A percentile compares a stretch with the other conserved stretches of the same genome.
Conservation (phyloP, 2,888 invertebrate genomes). For the Phlogophora meticulosa region DNA sequence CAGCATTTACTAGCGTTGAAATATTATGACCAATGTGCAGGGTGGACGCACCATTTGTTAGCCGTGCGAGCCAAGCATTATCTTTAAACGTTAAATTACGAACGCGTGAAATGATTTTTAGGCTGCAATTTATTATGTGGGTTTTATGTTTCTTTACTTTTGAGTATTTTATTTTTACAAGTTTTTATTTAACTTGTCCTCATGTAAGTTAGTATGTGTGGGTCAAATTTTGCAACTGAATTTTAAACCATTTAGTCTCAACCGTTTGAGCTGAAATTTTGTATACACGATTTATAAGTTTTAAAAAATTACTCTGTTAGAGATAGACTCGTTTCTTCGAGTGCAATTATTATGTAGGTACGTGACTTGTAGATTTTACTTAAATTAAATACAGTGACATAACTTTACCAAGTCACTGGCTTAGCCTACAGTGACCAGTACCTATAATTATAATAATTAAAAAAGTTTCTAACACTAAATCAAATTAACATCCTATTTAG, state of each 20-base stretch:
- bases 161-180: neutral
- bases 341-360: too few species aligned
- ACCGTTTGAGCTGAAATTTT: too few species aligned
- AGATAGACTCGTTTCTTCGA: too few species aligned
- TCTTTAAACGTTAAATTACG: slow-evolving; percentile 53
- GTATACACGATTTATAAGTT: too few species aligned
- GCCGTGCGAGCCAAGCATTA: slow-evolving; percentile 64
- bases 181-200: neutral
- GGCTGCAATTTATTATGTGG: slow-evolving; percentile 25
- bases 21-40: slow-evolving; percentile 84
- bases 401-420: neutral
- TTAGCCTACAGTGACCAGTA: slow-evolving; percentile 9
- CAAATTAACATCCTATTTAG: slow-evolving; percentile 41
- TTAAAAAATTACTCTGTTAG: too few species aligned
- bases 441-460: slow-evolving; percentile 30
- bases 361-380: too few species aligned
- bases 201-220: too few species aligned
- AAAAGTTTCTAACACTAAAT: slow-evolving; percentile 41
- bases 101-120: slow-evolving; percentile 50
- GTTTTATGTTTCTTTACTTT: neutral
- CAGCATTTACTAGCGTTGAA: slow-evolving; percentile 85
- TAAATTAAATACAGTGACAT: slow-evolving; percentile 30
- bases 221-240: too few species aligned
- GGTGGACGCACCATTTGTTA: slow-evolving; percentile 76
- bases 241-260: too few species aligned